Percentiles rank a stretch among this genome's conserved stretches.
Evolutionary conservation across 2,888 invertebrate genomes (phyloP).

Genomic region (Yponomeuta cagnagella): DNA sequence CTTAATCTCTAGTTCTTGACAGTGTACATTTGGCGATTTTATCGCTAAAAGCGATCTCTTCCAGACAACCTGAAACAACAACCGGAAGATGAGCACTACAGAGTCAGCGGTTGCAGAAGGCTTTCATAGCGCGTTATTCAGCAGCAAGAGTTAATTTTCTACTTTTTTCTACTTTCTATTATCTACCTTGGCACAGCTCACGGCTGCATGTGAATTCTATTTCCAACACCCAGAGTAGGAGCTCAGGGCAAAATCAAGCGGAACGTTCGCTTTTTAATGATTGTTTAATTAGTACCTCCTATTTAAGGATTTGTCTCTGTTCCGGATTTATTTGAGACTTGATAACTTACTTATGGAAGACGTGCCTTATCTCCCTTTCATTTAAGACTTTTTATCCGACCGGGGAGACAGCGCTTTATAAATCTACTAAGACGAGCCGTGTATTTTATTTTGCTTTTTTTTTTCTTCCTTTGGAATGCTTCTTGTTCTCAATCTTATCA

Average conservation of each 20-base stretch:
- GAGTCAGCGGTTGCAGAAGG: too few relatives aligned
- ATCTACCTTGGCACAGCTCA: too few relatives aligned
- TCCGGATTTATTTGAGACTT: conserved; percentile 2
- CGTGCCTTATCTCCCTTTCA: background rate
- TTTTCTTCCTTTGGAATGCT: background rate
- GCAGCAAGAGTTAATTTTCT: too few relatives aligned
- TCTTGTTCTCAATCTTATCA: background rate
- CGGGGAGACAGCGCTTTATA: background rate
- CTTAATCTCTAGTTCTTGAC: too few relatives aligned
- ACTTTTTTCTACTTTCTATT: too few relatives aligned
- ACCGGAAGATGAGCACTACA: too few relatives aligned
- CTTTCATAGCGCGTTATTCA: too few relatives aligned
- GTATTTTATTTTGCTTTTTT: background rate
- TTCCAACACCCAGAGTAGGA: background rate
- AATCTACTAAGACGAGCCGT: background rate
- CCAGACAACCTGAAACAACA: too few relatives aligned
- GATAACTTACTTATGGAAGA: conserved; percentile 1
- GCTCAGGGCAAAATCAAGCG: background rate
- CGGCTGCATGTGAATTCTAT: too few relatives aligned
- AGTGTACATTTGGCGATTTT: too few relatives aligned
- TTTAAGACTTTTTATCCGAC: background rate
- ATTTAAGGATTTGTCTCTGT: conserved; percentile 6
- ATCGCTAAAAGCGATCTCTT: too few relatives aligned
- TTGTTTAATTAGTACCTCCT: conserved; percentile 5
- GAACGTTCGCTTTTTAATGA: conserved; percentile 1